phyloP scores from a whole-genome alignment of 2,888 invertebrate genomes.

The Trichopoda pennipes region DNA sequence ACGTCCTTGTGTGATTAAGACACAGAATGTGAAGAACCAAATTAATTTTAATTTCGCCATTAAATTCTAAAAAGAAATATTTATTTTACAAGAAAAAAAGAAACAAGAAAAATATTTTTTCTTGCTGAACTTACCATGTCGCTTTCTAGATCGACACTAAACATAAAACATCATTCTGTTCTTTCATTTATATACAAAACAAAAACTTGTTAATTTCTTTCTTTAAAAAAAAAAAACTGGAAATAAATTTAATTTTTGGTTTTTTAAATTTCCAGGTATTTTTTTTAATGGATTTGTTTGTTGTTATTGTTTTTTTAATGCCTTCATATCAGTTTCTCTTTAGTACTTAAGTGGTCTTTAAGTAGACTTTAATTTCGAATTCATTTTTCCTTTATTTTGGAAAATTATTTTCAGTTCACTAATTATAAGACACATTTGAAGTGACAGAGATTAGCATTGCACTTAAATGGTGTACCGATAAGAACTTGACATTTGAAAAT shows the following conservation, averaged over 20 bases:
- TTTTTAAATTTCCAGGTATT: not conserved
- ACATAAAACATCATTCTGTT: conserved; percentile 8
- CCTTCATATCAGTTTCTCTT: not conserved
- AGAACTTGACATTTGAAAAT: conserved; percentile 56
- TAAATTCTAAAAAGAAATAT: conserved; percentile 42
- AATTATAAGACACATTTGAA: conserved; percentile 39
- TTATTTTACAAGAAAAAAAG: not conserved
- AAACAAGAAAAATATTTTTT: not conserved
- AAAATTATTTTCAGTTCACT: conserved; percentile 53
- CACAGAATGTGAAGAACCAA: conserved; percentile 24
- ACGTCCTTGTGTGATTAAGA: conserved; percentile 11
- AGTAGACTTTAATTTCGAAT: conserved; percentile 1
- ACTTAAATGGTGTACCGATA: conserved; percentile 48
- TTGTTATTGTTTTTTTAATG: not conserved
- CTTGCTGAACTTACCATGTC: conserved; percentile 53
- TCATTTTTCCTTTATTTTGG: not conserved
- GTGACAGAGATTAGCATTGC: conserved; percentile 34
- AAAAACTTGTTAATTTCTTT: conserved; percentile 31
- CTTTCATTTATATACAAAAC: conserved; percentile 56
- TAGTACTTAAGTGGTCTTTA: not conserved
- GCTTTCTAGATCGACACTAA: conserved; percentile 52
- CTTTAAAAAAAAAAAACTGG: conserved; percentile 2
- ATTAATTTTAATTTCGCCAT: conserved; percentile 25
- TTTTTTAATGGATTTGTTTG: conserved; percentile 43
- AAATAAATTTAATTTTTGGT: conserved; percentile 24